Percentiles rank a stretch among this genome's conserved stretches.
Conservation (phyloP, 2,113 vertebrate species). For the Trematocara marginatum region DNA sequence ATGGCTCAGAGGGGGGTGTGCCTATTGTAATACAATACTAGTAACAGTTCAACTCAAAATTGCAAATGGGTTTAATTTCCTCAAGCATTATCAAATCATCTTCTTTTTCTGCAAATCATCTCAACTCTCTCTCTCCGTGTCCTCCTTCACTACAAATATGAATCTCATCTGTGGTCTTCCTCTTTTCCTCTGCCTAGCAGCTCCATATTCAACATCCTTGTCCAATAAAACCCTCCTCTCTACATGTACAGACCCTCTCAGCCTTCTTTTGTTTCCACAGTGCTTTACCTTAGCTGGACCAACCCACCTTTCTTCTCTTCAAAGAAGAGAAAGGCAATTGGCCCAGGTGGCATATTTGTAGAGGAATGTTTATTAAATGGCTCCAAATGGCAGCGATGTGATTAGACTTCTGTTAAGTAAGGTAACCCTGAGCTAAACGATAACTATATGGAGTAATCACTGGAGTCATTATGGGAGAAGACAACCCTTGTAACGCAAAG, state of each 20-base stretch:
- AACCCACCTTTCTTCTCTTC: background rate
- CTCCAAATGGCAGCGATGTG: background rate
- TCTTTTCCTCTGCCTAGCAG: background rate
- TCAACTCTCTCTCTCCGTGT: fast-evolving
- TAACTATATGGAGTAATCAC: background rate
- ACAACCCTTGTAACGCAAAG: background rate
- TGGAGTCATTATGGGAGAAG: background rate
- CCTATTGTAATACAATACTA: background rate
- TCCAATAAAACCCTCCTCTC: background rate
- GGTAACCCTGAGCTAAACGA: background rate
- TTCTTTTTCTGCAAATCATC: background rate
- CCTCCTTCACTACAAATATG: background rate
- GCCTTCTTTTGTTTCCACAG: background rate
- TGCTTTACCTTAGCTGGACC: background rate
- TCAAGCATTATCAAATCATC: background rate
- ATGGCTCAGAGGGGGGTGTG: background rate
- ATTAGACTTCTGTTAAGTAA: background rate
- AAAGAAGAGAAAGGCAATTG: background rate
- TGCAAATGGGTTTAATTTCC: background rate
- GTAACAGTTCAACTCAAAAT: background rate
- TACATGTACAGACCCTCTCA: background rate
- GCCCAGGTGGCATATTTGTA: background rate
- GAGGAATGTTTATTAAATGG: background rate
- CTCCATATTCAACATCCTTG: background rate
- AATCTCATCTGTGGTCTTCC: background rate